Evolutionary conservation across 1,140 invertebrate species (phyloP), one percentile per base, ranked within the genome.

Genomic region (Cotesia chilonis): DNA sequence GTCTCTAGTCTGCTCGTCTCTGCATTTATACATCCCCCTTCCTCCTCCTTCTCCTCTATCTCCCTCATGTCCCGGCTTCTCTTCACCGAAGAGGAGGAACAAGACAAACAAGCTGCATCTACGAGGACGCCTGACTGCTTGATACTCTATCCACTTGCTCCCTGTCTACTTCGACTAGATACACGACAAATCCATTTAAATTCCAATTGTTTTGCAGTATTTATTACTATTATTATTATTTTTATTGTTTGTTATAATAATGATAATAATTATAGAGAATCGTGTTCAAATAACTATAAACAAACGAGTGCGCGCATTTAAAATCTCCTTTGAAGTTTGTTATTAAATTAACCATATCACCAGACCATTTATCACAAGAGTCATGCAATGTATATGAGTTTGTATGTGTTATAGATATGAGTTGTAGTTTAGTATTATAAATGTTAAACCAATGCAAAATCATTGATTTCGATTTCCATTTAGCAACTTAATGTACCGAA

Each of bases 381-480:
- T 6, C 7, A 37, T 37, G 60, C 55, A 69, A 69, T 59, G 5
- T 55, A n/a, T 55, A 17, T 55, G n/a, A 12, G n/a, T 17, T 17
- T 55, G n/a, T 55, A 14, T 55, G 5, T 14, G 41, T 47, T 47
- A 10, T 47, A 47, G 41, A 10, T 47, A 47, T 47, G 41, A 47
- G 41, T 47, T 47, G 41, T 47, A 47, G 41, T 47, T 47, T 47
- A 47, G 41, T 47, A 47, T 47, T 70, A 70, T 54, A 55, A 60
- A 36, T 70, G 38, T 70, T 59, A 17, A 69, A 17, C 55, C 57
- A 70, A 20, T 63, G 75, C 77, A 80, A 75, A 78, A 79, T 83
- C 82, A 84, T 82, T 79, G 83, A 85, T 84, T 83, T 76, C 77
- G 70, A 84, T 84, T 84, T 86, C 85, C 82, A 85, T 85, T 85